Evolutionary conservation across 2,113 vertebrate species (phyloP), one percentile per base, ranked within the genome.

Genomic region (Apistogramma diplotaenia): DNA sequence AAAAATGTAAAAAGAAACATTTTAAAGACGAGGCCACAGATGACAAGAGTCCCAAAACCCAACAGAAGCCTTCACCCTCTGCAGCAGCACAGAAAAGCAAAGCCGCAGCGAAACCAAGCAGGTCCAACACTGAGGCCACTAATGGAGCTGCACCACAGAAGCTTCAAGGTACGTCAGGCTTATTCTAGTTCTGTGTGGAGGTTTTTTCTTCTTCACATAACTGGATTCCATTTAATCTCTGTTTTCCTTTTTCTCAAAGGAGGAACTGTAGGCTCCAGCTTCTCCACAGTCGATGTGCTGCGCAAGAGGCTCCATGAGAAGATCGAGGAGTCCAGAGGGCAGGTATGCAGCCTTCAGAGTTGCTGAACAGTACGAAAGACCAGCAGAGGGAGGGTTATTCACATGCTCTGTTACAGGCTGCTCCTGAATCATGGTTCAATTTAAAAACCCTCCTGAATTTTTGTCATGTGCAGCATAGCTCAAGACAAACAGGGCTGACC

Each of bases 281-380:
- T 96, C 79, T 96, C 95, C 7, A 93, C 97, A 3, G 92, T 98
- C 19, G 96, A 95, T 59, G 79, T 99, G 15, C 86, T 99, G 59
- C 95, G 96, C n/a, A 95, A 96, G 91, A 96, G 96, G 59, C 95
- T 99, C 0, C 97, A 96, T 0, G 96, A 99, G 73, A 99, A 97
- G 94, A 99, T 99, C 3, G 95, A 96, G 85, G 94, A 96, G 83
- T 95, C 94, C 65, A 96, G 96, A 86, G 95, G 95, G 53, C 97
- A 97, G 95, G 98, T 99, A 71, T 25, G 86, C 6, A 61, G 25
- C 15, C 9, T 73, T 16, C 49, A 19, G 19, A 56, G 11, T 40
- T n/a, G 3, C 51, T 25, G 18, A 6, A 35, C n/a, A 65, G 12
- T 27, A 19, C 43, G 21, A n/a, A 70, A 71, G 37, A 11, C 19